Evolutionary conservation across 2,797 vertebrate genomes (phyloP).

Genomic region (Coluber constrictor): DNA sequence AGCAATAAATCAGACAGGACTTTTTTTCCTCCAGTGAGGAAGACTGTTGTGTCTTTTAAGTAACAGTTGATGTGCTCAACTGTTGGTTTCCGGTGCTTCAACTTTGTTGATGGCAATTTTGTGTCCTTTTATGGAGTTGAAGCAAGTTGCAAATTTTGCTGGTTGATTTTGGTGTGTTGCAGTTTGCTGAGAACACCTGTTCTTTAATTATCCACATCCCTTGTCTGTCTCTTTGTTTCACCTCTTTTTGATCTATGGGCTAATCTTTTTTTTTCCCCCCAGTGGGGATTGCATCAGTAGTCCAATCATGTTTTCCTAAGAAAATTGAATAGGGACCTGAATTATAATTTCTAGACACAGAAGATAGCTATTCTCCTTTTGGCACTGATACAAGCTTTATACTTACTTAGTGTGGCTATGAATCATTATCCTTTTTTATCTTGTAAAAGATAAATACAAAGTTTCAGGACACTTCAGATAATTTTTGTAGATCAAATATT

Average conservation of each 20-base stretch:
- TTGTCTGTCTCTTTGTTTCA: slow-evolving; percentile 15
- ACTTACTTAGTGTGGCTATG: neutral
- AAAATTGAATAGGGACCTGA: neutral
- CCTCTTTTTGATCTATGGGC: slow-evolving; percentile 24
- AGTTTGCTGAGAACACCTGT: slow-evolving; percentile 67
- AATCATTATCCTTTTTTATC: neutral
- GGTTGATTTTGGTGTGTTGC: slow-evolving; percentile 43
- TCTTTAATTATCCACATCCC: slow-evolving; percentile 58
- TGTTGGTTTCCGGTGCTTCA: slow-evolving; percentile 4
- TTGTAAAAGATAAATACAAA: too few relatives aligned
- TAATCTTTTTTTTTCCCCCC: neutral
- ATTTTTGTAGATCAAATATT: neutral
- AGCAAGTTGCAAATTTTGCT: slow-evolving; percentile 38
- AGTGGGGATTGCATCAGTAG: slow-evolving; percentile 19
- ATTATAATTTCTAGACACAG: slow-evolving; percentile 2
- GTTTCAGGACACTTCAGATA: neutral
- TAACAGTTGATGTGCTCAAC: rapidly evolving
- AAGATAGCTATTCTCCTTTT: neutral
- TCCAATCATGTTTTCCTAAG: neutral
- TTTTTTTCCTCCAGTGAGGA: neutral
- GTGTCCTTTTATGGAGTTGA: slow-evolving; percentile 7
- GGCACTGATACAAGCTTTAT: slow-evolving; percentile 1
- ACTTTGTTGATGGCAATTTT: neutral
- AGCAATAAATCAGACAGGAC: neutral
- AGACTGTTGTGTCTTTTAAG: slow-evolving; percentile 8